Percentiles rank a stretch among this genome's conserved stretches.
phyloP scores from a whole-genome alignment of 2,888 invertebrate species.

The Metopia argyrocephala region DNA sequence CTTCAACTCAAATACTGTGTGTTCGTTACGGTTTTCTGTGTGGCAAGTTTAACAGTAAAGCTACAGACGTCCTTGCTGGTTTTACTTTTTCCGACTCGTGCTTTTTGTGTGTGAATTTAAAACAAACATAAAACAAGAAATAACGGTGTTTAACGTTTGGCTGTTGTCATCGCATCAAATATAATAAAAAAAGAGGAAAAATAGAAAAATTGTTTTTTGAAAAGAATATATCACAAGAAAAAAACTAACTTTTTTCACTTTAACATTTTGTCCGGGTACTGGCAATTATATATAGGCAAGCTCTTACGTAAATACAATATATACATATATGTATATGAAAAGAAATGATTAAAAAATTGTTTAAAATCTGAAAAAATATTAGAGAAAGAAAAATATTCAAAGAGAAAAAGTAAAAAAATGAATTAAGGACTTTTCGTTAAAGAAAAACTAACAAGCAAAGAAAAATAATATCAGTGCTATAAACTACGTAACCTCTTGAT shows the following conservation, averaged over 20 bases:
- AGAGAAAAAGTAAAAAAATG: background rate
- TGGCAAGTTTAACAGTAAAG: slow-evolving; percentile 59
- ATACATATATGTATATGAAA: background rate
- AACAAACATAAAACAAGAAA: slow-evolving; percentile 59
- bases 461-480: background rate
- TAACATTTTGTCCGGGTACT: slow-evolving; percentile 65
- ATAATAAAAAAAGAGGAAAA: slow-evolving; percentile 35
- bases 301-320: slow-evolving; percentile 67
- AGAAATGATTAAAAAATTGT: background rate
- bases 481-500: background rate
- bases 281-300: slow-evolving; percentile 62
- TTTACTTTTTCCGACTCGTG: slow-evolving; percentile 63
- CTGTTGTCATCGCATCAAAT: slow-evolving; percentile 66
- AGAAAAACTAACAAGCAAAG: slow-evolving; percentile 5
- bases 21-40: slow-evolving; percentile 56
- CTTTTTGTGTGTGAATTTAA: slow-evolving; percentile 55
- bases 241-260: slow-evolving; percentile 64
- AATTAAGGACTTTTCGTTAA: slow-evolving; percentile 9
- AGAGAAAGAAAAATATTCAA: slow-evolving; percentile 13
- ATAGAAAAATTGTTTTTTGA: slow-evolving; percentile 36
- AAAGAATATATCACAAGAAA: slow-evolving; percentile 49
- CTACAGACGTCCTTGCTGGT: slow-evolving; percentile 67
- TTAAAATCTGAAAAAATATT: slow-evolving; percentile 8
- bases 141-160: slow-evolving; percentile 63
- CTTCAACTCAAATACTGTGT: slow-evolving; percentile 21